Conservation (phyloP, 2,113 vertebrate species). For the Noctilio leporinus region DNA sequence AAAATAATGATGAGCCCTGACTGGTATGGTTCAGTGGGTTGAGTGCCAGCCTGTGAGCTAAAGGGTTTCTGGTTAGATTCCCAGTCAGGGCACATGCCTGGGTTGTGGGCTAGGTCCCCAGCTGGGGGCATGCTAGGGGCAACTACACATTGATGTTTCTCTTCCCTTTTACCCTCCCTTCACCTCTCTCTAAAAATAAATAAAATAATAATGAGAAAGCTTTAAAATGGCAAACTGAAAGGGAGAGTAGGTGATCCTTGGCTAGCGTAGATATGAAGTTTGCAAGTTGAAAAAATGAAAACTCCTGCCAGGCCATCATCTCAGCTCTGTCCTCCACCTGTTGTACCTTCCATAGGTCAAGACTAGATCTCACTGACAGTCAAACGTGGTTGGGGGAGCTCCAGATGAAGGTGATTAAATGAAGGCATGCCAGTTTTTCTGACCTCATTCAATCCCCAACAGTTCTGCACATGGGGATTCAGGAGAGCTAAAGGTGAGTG, state of each 20-base stretch:
- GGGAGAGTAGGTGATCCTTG: no score
- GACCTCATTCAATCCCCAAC: neutral
- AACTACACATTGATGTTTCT: no score
- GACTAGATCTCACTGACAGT: neutral
- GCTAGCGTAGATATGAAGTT: neutral
- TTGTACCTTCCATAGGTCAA: neutral
- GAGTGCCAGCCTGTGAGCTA: no score
- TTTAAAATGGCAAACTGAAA: neutral
- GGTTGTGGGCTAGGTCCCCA: no score
- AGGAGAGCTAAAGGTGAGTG: neutral
- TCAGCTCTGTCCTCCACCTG: neutral
- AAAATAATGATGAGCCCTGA: neutral
- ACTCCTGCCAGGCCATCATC: neutral
- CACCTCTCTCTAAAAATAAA: no score
- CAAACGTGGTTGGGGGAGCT: neutral
- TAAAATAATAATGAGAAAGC: no score
- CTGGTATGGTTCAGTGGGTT: no score
- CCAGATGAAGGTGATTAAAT: neutral
- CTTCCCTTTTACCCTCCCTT: no score
- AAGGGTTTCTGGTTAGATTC: no score
- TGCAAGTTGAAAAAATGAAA: neutral
- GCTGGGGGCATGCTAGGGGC: no score
- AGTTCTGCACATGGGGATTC: neutral
- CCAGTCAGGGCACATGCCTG: no score
- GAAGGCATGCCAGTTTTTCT: neutral